Percentiles rank a stretch among this genome's conserved stretches.
Evolutionary conservation across 2,888 invertebrate genomes (phyloP).

Genomic region (Pseudeuparius sepicola): DNA sequence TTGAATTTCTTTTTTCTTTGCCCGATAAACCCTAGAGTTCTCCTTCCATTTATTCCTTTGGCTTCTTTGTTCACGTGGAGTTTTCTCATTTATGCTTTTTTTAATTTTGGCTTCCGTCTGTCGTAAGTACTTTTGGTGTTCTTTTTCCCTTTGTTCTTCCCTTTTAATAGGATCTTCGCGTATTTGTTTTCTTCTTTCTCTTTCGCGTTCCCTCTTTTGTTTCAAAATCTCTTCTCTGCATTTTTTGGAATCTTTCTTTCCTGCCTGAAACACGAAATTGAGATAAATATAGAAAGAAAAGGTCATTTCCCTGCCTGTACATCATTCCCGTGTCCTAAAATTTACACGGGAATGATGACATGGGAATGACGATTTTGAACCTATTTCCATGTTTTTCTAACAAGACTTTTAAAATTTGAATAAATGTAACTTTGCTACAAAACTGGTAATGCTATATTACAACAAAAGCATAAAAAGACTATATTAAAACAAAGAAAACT

Average conservation of each 20-base stretch:
- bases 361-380: too few relatives aligned
- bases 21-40: neutral
- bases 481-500: too few relatives aligned
- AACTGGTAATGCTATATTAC: too few relatives aligned
- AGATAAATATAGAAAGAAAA: too few relatives aligned
- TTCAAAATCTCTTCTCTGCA: neutral
- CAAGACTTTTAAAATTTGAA: too few relatives aligned
- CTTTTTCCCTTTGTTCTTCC: slow-evolving; percentile 2
- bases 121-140: neutral
- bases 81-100: neutral
- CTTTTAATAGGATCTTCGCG: neutral
- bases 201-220: neutral
- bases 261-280: too few relatives aligned
- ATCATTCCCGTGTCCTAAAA: too few relatives aligned
- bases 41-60: slow-evolving; percentile 2
- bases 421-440: too few relatives aligned
- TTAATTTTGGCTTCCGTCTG: neutral
- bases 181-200: neutral
- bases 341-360: too few relatives aligned
- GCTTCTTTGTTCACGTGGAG: neutral
- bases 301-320: too few relatives aligned
- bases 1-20: neutral
- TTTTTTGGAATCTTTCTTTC: neutral
- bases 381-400: too few relatives aligned
- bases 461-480: too few relatives aligned